These are phyloP conservation scores for Carassius carassius DNA, from an alignment of 2,113 vertebrate species.

Conservation along the genomic window DNA sequence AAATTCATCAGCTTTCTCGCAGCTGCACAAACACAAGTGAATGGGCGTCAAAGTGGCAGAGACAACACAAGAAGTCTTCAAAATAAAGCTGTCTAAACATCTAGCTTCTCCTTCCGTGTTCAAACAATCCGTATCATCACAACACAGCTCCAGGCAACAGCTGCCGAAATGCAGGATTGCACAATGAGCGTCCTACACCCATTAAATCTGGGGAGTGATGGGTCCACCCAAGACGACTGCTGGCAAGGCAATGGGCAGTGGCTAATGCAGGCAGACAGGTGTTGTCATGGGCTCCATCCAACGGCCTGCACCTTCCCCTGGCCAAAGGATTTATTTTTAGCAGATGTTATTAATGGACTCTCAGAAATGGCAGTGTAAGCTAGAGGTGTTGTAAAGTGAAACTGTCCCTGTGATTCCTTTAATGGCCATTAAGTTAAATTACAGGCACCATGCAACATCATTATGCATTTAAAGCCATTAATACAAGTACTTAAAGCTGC, in stretches of 20 bases:
- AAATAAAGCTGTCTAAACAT: not conserved
- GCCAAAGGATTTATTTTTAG: conserved; percentile 43
- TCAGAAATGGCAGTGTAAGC: conserved; percentile 12
- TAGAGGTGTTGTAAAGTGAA: not conserved
- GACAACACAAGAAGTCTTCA: not conserved
- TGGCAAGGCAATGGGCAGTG: not conserved
- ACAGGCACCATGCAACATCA: conserved; percentile 3
- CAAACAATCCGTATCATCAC: not conserved
- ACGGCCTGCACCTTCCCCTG: not conserved
- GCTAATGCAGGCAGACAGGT: conserved; percentile 24
- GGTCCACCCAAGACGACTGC: conserved; percentile 14
- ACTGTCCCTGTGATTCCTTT: conserved; percentile 11
- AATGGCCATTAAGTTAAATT: conserved; percentile 29
- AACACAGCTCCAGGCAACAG: not conserved
- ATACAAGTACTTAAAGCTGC: conserved; percentile 22
- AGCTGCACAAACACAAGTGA: not conserved
- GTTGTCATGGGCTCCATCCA: conserved; percentile 28
- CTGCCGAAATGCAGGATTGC: not conserved
- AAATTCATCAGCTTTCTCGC: not conserved
- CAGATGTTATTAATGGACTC: conserved; percentile 37
- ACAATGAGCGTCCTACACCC: not conserved
- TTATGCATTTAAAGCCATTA: conserved; percentile 36
- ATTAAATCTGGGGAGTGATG: conserved; percentile 3
- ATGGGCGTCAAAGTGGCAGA: not conserved
- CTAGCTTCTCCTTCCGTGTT: not conserved